Evolutionary conservation across 2,888 invertebrate genomes (phyloP).

Genomic region (Monoplex corrugatus): DNA sequence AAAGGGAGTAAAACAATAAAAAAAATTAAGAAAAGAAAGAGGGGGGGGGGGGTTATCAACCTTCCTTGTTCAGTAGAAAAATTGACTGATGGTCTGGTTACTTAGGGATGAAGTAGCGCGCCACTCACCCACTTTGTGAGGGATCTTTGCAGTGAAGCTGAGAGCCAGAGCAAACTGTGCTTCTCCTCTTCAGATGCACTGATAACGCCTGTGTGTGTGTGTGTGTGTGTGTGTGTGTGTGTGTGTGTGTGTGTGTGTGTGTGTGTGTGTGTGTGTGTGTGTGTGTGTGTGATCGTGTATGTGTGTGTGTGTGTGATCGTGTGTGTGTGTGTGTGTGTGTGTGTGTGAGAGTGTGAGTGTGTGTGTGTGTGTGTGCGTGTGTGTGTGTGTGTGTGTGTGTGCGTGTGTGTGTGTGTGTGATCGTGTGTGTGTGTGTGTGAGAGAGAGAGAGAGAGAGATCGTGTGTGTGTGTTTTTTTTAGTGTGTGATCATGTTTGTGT

Average conservation of each 20-base stretch:
- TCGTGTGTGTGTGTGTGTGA: neutral
- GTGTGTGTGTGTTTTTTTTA: neutral
- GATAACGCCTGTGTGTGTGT: neutral
- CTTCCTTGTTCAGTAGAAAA: neutral
- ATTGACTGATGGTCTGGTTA: neutral
- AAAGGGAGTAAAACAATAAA: too few species aligned
- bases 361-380: neutral
- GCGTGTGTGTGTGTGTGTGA: neutral
- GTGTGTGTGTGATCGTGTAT: too few species aligned
- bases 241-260: too few species aligned
- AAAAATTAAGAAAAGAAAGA: too few species aligned
- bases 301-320: too few species aligned
- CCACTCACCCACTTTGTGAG: too few species aligned
- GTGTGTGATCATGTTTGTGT: neutral
- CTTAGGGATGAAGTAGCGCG: neutral
- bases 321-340: neutral
- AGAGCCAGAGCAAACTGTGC: too few species aligned
- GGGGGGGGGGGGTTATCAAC: too few species aligned
- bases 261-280: neutral
- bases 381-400: neutral
- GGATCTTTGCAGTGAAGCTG: too few species aligned
- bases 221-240: neutral
- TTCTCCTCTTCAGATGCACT: too few species aligned
- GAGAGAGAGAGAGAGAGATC: too few species aligned
- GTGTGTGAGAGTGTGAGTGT: neutral